Evolutionary conservation across 1,140 invertebrate species (phyloP).

Genomic region (Papilio xuthus): DNA sequence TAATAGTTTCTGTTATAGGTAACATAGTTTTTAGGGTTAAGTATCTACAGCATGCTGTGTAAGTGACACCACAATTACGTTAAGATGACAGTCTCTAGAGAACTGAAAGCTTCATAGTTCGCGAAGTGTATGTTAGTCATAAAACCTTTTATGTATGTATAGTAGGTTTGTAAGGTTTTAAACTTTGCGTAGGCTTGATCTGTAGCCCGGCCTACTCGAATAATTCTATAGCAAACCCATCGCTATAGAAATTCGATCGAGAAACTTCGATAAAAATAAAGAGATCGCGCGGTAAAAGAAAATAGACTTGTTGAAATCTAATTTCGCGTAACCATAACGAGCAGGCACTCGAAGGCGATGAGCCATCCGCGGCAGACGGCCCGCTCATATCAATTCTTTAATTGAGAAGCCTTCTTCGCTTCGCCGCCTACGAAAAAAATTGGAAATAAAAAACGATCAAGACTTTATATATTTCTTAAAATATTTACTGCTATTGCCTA

Average conservation of each 20-base stretch:
- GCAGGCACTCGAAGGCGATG: slow-evolving; percentile 74
- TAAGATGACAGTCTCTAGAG: too few species aligned
- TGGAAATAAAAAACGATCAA: slow-evolving; percentile 13
- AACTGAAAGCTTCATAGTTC: neutral
- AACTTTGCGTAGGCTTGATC: neutral
- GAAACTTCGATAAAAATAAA: slow-evolving; percentile 64
- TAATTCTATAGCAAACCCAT: slow-evolving; percentile 1
- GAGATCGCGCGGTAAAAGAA: slow-evolving; percentile 62
- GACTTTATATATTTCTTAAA: slow-evolving; percentile 10
- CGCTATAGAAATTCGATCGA: slow-evolving; percentile 41
- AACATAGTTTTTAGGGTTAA: neutral
- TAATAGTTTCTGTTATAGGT: neutral
- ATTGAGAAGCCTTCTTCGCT: slow-evolving; percentile 68
- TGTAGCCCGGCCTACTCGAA: neutral
- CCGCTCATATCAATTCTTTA: slow-evolving; percentile 78
- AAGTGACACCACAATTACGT: too few species aligned
- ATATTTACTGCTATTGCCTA: neutral
- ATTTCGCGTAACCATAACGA: slow-evolving; percentile 80
- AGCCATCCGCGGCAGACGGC: slow-evolving; percentile 75
- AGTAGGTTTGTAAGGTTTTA: neutral
- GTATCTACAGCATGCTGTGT: too few species aligned
- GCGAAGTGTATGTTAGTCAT: neutral
- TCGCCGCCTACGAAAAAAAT: slow-evolving; percentile 50
- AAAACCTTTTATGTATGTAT: neutral
- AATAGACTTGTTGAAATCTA: slow-evolving; percentile 82